Conservation (phyloP, 2,797 vertebrate species). For the Hyperoplus immaculatus region DNA sequence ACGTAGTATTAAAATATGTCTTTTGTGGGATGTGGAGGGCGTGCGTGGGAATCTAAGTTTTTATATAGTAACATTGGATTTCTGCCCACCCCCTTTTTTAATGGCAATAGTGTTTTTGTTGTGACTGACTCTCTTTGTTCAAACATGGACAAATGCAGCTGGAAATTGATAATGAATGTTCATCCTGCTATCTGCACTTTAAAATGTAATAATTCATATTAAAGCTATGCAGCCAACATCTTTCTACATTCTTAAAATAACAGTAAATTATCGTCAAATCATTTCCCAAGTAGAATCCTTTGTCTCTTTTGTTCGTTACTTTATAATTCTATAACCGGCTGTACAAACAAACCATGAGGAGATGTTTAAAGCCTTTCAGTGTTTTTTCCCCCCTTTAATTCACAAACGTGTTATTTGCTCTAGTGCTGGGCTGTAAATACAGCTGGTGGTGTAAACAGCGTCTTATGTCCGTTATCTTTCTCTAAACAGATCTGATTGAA, state of each 20-base stretch:
- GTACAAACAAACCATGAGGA: neutral
- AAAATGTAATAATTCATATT: neutral
- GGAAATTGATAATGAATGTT: neutral
- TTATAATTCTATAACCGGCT: neutral
- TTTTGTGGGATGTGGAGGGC: neutral
- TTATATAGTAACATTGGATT: neutral
- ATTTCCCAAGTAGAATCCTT: neutral
- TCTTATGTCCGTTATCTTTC: slow-evolving; percentile 35
- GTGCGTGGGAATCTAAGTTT: neutral
- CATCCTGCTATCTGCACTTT: neutral
- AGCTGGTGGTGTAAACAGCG: slow-evolving; percentile 17
- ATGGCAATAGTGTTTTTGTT: neutral
- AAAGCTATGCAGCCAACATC: neutral
- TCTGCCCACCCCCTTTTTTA: neutral
- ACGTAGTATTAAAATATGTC: neutral
- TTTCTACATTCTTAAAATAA: neutral
- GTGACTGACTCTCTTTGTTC: neutral
- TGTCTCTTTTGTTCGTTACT: neutral
- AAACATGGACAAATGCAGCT: neutral
- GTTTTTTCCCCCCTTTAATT: slow-evolving; percentile 2
- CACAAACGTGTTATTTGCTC: slow-evolving; percentile 11
- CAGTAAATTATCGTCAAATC: neutral
- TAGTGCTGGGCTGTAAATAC: slow-evolving; percentile 7
- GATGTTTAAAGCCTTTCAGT: slow-evolving; percentile 29
- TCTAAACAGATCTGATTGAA: slow-evolving; percentile 56